Conservation (phyloP, 64 coral and sea anemone species). For the Actinia tenebrosa region DNA sequence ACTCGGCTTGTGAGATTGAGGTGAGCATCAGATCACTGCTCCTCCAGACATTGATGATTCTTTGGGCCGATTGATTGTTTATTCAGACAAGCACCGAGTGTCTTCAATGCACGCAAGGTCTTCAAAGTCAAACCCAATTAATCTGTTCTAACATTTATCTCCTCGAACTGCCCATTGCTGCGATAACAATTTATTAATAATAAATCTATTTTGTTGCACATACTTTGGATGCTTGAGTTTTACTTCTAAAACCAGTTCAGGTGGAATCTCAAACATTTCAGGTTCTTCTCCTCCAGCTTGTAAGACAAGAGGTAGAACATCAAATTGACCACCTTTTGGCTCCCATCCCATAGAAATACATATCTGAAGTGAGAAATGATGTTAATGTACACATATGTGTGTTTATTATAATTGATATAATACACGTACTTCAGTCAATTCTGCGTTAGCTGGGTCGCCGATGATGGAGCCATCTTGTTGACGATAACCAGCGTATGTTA, state of each 20-base stretch:
- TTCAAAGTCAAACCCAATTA: too few relatives aligned
- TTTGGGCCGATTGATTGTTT: too few relatives aligned
- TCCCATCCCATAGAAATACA: slow-evolving; percentile 73
- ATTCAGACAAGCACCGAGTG: too few relatives aligned
- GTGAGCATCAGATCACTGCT: too few relatives aligned
- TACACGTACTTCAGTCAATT: slow-evolving; percentile 69
- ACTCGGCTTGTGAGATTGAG: too few relatives aligned
- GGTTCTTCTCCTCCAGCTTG: slow-evolving; percentile 86
- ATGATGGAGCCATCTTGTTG: slow-evolving; percentile 67
- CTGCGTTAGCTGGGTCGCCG: slow-evolving; percentile 67
- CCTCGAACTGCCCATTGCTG: neutral
- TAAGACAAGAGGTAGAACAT: slow-evolving; percentile 75
- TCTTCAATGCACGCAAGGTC: too few relatives aligned
- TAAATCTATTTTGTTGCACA: neutral
- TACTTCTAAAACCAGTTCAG: slow-evolving; percentile 70
- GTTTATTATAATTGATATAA: too few relatives aligned
- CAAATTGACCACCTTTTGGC: slow-evolving; percentile 67
- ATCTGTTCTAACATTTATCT: neutral
- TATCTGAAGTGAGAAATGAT: slow-evolving; percentile 26
- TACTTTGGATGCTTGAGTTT: slow-evolving; percentile 90
- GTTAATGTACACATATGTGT: too few relatives aligned
- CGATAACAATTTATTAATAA: too few relatives aligned
- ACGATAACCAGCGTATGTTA: slow-evolving; percentile 79
- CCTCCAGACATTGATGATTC: neutral
- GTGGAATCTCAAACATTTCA: slow-evolving; percentile 81